These are phyloP conservation scores for Lycaon pictus DNA, from an alignment of 2,113 vertebrate species.

Conservation along the genomic window DNA sequence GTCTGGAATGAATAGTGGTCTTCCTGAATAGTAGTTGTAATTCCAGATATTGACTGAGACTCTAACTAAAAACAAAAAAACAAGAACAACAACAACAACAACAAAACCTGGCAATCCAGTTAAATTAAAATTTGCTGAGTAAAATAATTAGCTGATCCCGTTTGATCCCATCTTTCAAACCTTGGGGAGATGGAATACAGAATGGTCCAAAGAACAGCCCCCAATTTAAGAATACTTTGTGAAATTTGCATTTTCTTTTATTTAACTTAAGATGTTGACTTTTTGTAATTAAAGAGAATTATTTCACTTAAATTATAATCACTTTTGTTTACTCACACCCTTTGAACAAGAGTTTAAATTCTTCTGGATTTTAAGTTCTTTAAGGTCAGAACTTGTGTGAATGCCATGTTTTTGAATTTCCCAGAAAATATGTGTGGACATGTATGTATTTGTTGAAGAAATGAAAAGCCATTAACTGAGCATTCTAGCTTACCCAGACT, in stretches of 20 bases:
- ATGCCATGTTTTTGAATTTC: neutral
- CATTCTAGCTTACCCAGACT: neutral
- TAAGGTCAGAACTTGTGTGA: neutral
- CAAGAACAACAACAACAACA: neutral
- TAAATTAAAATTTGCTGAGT: slow-evolving; percentile 33
- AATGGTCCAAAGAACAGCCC: neutral
- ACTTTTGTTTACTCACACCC: neutral
- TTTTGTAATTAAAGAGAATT: slow-evolving; percentile 25
- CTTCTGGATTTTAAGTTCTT: neutral
- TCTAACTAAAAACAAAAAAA: neutral
- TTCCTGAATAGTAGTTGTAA: slow-evolving; percentile 31
- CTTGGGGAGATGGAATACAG: neutral
- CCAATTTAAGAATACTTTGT: slow-evolving; percentile 34
- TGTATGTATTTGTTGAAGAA: neutral
- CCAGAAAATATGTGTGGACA: neutral
- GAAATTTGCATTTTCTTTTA: slow-evolving; percentile 27
- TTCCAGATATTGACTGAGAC: slow-evolving; percentile 49
- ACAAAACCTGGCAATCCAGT: neutral
- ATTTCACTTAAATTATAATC: slow-evolving; percentile 20
- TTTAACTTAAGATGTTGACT: slow-evolving; percentile 12
- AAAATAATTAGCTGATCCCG: slow-evolving; percentile 44
- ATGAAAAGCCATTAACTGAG: neutral
- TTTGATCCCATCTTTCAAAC: neutral
- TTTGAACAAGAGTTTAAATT: slow-evolving; percentile 22
- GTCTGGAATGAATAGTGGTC: neutral